Evolutionary conservation across 1,140 invertebrate genomes (phyloP).

Genomic region (Druon quercuslanigerum): DNA sequence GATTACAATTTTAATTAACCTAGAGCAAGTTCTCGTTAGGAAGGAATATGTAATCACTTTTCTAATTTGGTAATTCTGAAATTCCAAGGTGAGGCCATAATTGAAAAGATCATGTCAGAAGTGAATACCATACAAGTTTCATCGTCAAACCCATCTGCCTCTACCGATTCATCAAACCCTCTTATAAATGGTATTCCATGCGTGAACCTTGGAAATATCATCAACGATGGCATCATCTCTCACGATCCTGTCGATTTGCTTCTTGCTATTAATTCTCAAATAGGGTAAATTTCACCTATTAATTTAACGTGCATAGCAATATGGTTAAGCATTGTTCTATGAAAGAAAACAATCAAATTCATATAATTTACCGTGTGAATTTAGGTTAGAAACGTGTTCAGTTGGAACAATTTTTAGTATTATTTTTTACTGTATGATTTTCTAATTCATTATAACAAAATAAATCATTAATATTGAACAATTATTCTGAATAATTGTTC

Average conservation of each 20-base stretch:
- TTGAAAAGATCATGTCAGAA: background rate
- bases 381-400: too few relatives aligned
- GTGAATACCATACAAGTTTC: background rate
- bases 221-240: conserved; percentile 4
- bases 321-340: background rate
- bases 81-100: background rate
- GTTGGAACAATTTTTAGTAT: too few relatives aligned
- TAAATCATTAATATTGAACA: too few relatives aligned
- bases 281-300: background rate
- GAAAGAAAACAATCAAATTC: too few relatives aligned
- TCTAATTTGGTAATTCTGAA: too few relatives aligned
- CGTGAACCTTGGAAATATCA: background rate
- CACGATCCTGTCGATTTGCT: background rate
- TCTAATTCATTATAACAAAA: too few relatives aligned
- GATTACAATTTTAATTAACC: background rate
- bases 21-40: background rate
- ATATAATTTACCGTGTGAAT: too few relatives aligned
- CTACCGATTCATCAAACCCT: background rate
- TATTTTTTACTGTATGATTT: too few relatives aligned
- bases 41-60: background rate
- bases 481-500: too few relatives aligned
- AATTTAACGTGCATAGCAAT: background rate
- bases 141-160: conserved; percentile 2
- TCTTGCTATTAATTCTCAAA: background rate
- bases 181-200: background rate